phyloP scores from a whole-genome alignment of 1,140 invertebrate species.

The Batillaria attramentaria region DNA sequence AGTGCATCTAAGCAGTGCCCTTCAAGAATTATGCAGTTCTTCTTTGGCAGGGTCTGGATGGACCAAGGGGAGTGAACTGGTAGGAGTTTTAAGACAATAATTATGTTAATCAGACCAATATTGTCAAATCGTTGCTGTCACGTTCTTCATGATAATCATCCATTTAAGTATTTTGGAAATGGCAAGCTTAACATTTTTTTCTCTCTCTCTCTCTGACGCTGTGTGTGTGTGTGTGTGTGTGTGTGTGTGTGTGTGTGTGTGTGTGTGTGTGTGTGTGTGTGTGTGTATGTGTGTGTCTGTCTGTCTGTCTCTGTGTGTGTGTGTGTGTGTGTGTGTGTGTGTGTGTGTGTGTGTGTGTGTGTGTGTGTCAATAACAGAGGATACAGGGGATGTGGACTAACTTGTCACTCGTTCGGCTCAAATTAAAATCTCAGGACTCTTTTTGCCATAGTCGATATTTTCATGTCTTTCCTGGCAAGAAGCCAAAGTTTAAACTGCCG shows the following conservation, averaged over 20 bases:
- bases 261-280: slow-evolving; percentile 5
- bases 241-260: slow-evolving; percentile 18
- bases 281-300: not conserved
- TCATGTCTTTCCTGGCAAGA: no score
- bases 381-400: no score
- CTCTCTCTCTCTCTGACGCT: no score
- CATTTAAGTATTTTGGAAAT: not conserved
- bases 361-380: no score
- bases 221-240: not conserved
- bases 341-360: not conserved
- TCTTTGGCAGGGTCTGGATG: no score
- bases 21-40: no score
- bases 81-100: not conserved
- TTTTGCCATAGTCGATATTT: no score
- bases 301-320: not conserved
- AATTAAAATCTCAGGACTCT: no score
- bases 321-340: not conserved
- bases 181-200: not conserved
- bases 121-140: not conserved
- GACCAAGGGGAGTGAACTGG: not conserved
- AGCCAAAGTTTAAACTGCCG: no score
- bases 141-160: not conserved
- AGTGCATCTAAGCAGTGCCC: no score
- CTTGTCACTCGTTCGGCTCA: no score
- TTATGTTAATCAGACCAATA: slow-evolving; percentile 6